Percentiles rank a stretch among this genome's conserved stretches.
These are phyloP conservation scores for Bembecia ichneumoniformis DNA, from an alignment of 2,888 invertebrate species.

Conservation along the genomic window DNA sequence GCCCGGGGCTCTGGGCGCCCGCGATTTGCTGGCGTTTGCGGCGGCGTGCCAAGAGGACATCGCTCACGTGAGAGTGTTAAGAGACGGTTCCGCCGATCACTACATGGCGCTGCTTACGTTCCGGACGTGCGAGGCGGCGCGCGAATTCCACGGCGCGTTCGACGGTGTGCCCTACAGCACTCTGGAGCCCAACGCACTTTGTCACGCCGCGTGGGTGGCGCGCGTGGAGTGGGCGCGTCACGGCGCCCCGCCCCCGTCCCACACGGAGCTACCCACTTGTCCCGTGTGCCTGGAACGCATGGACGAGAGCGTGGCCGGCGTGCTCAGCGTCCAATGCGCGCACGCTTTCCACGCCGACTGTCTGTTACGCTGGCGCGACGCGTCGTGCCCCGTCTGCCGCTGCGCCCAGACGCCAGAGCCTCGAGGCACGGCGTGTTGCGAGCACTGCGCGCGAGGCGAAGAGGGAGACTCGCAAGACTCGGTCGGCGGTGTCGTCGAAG, in stretches of 20 bases:
- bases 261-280: constrained; percentile 97
- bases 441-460: constrained; percentile 74
- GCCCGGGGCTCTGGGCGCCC: constrained; percentile 91
- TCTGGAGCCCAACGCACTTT: constrained; percentile 91
- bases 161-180: constrained; percentile 95
- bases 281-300: constrained; percentile 95
- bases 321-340: constrained; percentile 97
- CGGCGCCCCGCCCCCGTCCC: constrained; percentile 78
- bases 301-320: constrained; percentile 99
- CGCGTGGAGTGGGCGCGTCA: constrained; percentile 89
- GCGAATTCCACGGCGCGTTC: constrained; percentile 92
- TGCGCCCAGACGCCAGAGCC: constrained; percentile 89
- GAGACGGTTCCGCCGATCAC: constrained; percentile 93
- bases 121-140: constrained; percentile 82
- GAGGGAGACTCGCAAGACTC: constrained; percentile 42
- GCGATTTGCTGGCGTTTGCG: constrained; percentile 93
- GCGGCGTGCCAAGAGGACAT: constrained; percentile 94
- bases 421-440: constrained; percentile 78
- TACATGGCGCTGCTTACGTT: constrained; percentile 97
- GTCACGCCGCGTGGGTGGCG: constrained; percentile 96
- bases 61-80: constrained; percentile 90
- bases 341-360: constrained; percentile 98
- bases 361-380: constrained; percentile 96
- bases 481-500: constrained; percentile 72
- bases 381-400: constrained; percentile 98